Percentiles rank a stretch among this genome's conserved stretches.
Evolutionary conservation across 1,140 invertebrate genomes (phyloP).

Genomic region (Trichonephila clavata): DNA sequence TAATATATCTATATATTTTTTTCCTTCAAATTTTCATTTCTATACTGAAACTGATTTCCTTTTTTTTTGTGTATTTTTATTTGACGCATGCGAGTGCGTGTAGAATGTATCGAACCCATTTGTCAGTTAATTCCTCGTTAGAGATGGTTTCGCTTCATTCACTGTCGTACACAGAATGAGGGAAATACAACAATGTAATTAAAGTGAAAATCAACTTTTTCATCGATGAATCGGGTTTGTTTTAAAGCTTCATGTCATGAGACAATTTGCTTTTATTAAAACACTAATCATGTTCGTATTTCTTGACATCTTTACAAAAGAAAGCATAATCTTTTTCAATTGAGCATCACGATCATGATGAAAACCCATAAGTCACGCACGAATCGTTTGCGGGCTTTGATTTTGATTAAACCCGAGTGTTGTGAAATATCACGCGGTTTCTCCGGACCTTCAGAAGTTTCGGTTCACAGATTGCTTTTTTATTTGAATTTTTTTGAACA

Average conservation of each 20-base stretch:
- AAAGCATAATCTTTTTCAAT: slow-evolving; percentile 3
- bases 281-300: background rate
- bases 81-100: too few relatives aligned
- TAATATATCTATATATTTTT: too few relatives aligned
- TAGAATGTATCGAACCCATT: too few relatives aligned
- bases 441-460: background rate
- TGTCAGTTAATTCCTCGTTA: background rate
- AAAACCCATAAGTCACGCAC: slow-evolving; percentile 57
- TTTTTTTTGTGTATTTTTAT: too few relatives aligned
- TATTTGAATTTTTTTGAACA: too few relatives aligned
- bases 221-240: background rate
- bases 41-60: too few relatives aligned
- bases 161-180: background rate
- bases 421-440: slow-evolving; percentile 18
- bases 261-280: slow-evolving; percentile 25
- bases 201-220: slow-evolving; percentile 10
- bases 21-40: too few relatives aligned
- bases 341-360: slow-evolving; percentile 16
- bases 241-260: slow-evolving; percentile 18
- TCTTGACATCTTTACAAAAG: slow-evolving; percentile 27
- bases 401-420: slow-evolving; percentile 8
- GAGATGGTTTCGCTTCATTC: background rate
- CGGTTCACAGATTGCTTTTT: background rate
- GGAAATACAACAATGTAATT: slow-evolving; percentile 28
- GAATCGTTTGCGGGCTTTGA: slow-evolving; percentile 13